Base-by-base conservation (phyloP, 2,888 invertebrate species). In the Frankliniella fusca region DNA sequence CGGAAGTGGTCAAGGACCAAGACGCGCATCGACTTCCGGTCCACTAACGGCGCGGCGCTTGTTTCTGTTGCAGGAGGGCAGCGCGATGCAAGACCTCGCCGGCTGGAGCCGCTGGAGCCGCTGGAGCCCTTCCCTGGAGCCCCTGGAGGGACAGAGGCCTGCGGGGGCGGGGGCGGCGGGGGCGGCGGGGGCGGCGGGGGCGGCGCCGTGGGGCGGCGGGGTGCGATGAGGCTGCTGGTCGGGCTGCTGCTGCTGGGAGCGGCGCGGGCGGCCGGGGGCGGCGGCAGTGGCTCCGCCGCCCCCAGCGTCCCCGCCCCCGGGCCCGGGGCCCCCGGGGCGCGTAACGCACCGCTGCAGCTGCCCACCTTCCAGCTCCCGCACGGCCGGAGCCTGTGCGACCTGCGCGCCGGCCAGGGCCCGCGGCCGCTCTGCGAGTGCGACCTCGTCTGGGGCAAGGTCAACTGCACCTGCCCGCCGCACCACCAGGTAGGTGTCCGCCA, bases 401-500 rank as follows among this genome's bases (percentile, higher is more conserved):
- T 76, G 23, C 70, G 70, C 3, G 70, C 70, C 70, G 70, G 70
- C 23, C 61, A 18, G 20, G 27, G 27, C 27, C 70, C 70, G 8
- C 70, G 70, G 70, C 70, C 70, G 23, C 70, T 76, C 11, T 76
- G 70, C 70, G 70, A 76, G 27, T 76, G 70, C 27, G 70, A 76
- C 23, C 70, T 76, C 23, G 70, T 27, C 23, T 12, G 23, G 27
- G 70, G 70, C 70, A 8, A 9, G 23, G 70, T 76, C 70, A 76
- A 76, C 70, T 76, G 70, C 70, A 76, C 70, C 70, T 76, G 70
- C 70, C 70, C 70, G 70, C 27, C 70, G 70, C 70, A 76, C 70
- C 27, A 76, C 70, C 70, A 76, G 70, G 70, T 76, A 27, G 27
- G 23, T 54, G 54, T 15, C 54, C 54, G 54, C 15, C 54, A 54